phyloP scores from a whole-genome alignment of 2,113 vertebrate genomes.

The Panthera tigris region DNA sequence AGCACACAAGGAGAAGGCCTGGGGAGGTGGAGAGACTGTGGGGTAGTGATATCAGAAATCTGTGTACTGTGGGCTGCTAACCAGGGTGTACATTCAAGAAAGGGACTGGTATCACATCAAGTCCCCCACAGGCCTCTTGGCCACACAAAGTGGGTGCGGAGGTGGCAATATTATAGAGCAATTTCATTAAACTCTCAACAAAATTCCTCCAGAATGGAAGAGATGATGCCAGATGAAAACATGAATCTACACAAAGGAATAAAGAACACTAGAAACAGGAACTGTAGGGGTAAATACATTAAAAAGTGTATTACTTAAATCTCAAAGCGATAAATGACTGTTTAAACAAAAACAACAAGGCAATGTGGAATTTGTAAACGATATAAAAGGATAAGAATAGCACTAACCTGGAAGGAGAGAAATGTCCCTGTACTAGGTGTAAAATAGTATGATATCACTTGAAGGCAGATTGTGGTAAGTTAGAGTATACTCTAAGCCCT shows the following conservation, averaged over 20 bases:
- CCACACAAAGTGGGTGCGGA: not conserved
- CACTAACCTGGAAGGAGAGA: not conserved
- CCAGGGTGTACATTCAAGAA: not conserved
- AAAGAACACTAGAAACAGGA: not conserved
- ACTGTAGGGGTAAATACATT: not conserved
- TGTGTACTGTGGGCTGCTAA: not conserved
- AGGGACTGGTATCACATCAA: not conserved
- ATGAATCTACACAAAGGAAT: not conserved
- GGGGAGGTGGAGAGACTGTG: not conserved
- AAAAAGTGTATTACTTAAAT: not conserved
- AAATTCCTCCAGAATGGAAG: not conserved
- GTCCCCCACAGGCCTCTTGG: not conserved
- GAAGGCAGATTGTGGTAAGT: not conserved
- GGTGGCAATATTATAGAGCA: not conserved
- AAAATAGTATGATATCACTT: not conserved
- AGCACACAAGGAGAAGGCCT: no score
- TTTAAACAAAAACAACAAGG: not conserved
- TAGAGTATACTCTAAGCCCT: not conserved
- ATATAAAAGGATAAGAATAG: not conserved
- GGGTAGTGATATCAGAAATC: no score
- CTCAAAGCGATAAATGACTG: not conserved
- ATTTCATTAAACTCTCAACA: not conserved
- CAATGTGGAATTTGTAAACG: not conserved
- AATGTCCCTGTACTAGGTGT: not conserved
- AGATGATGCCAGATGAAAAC: not conserved